These are phyloP conservation scores for Platycheirus albimanus DNA, from an alignment of 2,888 invertebrate genomes.

Conservation along the genomic window DNA sequence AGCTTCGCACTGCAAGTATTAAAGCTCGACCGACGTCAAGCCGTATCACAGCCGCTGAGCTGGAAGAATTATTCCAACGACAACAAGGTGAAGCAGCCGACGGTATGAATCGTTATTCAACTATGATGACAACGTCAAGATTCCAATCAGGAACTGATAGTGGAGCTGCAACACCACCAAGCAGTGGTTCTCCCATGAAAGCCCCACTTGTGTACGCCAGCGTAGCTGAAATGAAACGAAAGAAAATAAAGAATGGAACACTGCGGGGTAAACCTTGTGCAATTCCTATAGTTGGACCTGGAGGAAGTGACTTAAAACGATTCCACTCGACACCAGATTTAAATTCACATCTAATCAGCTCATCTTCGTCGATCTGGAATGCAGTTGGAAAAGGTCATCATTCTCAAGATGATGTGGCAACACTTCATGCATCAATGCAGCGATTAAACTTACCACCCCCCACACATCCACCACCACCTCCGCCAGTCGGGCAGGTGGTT, in stretches of 20 bases:
- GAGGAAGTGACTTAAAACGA: constrained; percentile 85
- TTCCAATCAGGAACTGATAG: constrained; percentile 86
- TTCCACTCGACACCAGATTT: constrained; percentile 96
- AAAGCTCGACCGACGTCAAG: constrained; percentile 93
- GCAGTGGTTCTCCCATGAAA: constrained; percentile 85
- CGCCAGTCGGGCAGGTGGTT: constrained; percentile 88
- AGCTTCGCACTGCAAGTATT: constrained; percentile 94
- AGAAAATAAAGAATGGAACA: constrained; percentile 83
- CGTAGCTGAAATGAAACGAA: constrained; percentile 97
- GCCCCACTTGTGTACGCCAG: constrained; percentile 92
- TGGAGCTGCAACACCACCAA: constrained; percentile 85
- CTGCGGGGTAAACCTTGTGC: constrained; percentile 82
- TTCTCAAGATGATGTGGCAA: constrained; percentile 88
- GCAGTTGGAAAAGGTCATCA: constrained; percentile 84
- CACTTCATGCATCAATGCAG: constrained; percentile 82
- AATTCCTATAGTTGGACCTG: constrained; percentile 80
- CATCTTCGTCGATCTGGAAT: constrained; percentile 81
- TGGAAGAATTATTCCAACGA: constrained; percentile 95
- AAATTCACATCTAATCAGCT: constrained; percentile 83
- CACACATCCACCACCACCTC: constrained; percentile 92
- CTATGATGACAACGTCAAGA: constrained; percentile 89
- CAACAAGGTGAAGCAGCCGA: constrained; percentile 87
- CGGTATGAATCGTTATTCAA: constrained; percentile 83
- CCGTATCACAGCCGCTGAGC: constrained; percentile 94
- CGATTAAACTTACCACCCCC: constrained; percentile 88